Conservation (phyloP, 2,888 invertebrate species). For the Epiperipatus broadwayi region DNA sequence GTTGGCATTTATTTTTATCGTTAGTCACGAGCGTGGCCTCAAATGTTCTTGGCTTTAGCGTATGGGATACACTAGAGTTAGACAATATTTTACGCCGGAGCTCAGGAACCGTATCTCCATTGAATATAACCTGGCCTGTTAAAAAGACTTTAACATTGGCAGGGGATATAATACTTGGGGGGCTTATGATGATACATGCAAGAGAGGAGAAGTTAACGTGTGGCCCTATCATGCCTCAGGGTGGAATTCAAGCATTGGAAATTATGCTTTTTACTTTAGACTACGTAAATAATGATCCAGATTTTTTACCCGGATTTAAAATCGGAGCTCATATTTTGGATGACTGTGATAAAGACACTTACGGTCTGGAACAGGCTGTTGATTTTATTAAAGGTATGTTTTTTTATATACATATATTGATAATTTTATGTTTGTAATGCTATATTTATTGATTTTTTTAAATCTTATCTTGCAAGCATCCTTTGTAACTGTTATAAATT, state of each 20-base stretch:
- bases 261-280: constrained; percentile 80
- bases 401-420: not conserved
- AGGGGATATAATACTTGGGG: constrained; percentile 70
- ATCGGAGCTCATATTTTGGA: constrained; percentile 74
- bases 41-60: not conserved
- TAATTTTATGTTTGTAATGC: no score
- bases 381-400: constrained; percentile 82
- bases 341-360: constrained; percentile 88
- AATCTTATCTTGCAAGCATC: no score
- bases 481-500: no score
- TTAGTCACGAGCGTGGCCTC: not conserved
- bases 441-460: no score
- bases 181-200: constrained; percentile 87
- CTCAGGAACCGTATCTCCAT: constrained; percentile 12
- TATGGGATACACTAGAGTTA: not conserved
- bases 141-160: constrained; percentile 68
- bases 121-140: constrained; percentile 44
- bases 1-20: not conserved
- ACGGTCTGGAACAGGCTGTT: constrained; percentile 82
- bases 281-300: constrained; percentile 43
- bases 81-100: not conserved
- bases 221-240: constrained; percentile 84
- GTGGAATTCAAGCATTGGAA: constrained; percentile 54
- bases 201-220: constrained; percentile 68
- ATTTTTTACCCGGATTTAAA: constrained; percentile 51